A percentile compares a stretch with the other conserved stretches of the same genome.
Evolutionary conservation across 1,140 invertebrate genomes (phyloP).

Genomic region (Drosophila baimaii): DNA sequence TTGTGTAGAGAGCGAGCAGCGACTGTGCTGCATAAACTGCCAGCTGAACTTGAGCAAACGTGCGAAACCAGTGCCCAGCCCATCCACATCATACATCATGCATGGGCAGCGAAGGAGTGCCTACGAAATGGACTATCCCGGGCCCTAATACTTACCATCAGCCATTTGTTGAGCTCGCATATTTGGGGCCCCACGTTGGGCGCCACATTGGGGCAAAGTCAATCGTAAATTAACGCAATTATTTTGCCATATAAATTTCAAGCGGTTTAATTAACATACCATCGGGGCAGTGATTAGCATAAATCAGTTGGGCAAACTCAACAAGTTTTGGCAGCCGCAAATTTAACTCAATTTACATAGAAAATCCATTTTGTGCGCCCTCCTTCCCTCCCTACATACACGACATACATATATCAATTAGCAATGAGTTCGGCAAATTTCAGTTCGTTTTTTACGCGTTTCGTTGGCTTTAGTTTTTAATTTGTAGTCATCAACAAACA

Average conservation of each 20-base stretch:
- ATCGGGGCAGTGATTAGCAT: slow-evolving; percentile 61
- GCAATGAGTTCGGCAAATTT: slow-evolving; percentile 44
- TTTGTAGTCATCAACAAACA: slow-evolving; percentile 71
- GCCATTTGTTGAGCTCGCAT: background rate
- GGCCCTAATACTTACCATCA: slow-evolving; percentile 9
- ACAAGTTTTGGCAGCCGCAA: slow-evolving; percentile 59
- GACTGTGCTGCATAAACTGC: slow-evolving; percentile 66
- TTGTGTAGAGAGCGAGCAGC: slow-evolving; percentile 53
- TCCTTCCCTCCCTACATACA: slow-evolving; percentile 16
- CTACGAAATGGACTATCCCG: slow-evolving; percentile 28
- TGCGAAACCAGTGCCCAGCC: slow-evolving; percentile 45
- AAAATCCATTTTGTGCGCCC: slow-evolving; percentile 56
- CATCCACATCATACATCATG: slow-evolving; percentile 30
- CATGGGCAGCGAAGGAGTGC: slow-evolving; percentile 22
- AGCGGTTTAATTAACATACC: slow-evolving; percentile 58
- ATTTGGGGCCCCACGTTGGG: slow-evolving; percentile 9
- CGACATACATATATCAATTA: slow-evolving; percentile 31
- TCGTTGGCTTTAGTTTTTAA: slow-evolving; percentile 52
- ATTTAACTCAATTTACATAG: slow-evolving; percentile 32
- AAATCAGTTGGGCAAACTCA: slow-evolving; percentile 64
- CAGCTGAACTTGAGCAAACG: slow-evolving; percentile 54
- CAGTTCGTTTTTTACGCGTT: slow-evolving; percentile 29
- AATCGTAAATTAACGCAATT: slow-evolving; percentile 48
- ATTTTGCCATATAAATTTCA: slow-evolving; percentile 50
- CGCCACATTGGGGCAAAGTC: background rate